phyloP scores from a whole-genome alignment of 2,113 vertebrate species.

The Carlito syrichta region DNA sequence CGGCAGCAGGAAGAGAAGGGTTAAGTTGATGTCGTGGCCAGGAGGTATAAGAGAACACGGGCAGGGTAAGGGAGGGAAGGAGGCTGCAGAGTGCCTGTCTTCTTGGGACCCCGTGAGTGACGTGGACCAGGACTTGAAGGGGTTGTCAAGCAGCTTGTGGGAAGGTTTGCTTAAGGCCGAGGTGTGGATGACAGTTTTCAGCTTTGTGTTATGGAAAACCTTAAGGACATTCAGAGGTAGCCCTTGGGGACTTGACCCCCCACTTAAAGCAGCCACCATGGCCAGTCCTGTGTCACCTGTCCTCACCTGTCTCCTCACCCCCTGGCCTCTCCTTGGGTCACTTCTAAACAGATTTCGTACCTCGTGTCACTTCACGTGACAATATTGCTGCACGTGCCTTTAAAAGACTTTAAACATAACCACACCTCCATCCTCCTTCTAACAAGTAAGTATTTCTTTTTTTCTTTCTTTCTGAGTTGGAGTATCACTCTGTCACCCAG shows the following conservation, averaged over 20 bases:
- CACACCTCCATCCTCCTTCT: background rate
- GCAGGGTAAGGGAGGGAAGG: background rate
- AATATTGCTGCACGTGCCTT: background rate
- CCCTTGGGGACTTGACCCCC: background rate
- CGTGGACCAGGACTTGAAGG: background rate
- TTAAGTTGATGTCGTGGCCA: no score
- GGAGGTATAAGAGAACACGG: background rate
- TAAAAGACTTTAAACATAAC: background rate
- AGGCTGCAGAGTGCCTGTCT: background rate
- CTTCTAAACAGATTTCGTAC: background rate
- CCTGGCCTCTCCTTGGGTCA: no score
- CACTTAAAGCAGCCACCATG: background rate
- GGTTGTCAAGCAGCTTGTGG: no score
- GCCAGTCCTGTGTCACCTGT: no score
- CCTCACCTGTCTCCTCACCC: no score
- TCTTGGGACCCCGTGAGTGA: background rate
- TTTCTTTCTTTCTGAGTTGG: no score
- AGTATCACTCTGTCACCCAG: no score
- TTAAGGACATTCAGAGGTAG: background rate
- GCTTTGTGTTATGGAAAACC: background rate
- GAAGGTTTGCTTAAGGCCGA: background rate
- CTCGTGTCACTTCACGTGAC: background rate
- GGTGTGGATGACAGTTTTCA: background rate
- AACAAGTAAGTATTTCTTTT: background rate
- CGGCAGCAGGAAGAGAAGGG: background rate